These are phyloP conservation scores for Pimephales promelas DNA, from an alignment of 2,113 vertebrate species.

Conservation along the genomic window DNA sequence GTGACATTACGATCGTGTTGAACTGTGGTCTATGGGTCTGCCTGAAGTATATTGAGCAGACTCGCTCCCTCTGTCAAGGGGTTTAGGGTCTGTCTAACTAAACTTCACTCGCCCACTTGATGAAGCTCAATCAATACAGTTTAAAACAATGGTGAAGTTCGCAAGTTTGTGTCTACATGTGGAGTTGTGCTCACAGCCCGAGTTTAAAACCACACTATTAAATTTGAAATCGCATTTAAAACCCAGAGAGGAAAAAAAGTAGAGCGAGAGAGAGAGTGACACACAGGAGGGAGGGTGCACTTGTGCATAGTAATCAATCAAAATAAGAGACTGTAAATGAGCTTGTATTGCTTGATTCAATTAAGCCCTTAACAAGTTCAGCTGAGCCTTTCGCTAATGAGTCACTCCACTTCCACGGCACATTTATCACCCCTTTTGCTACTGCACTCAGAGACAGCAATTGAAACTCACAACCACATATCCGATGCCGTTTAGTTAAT, in stretches of 20 bases:
- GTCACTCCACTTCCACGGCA: slow-evolving; percentile 43
- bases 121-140: too few species aligned
- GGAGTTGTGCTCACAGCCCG: too few species aligned
- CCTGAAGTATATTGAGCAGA: too few species aligned
- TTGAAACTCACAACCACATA: slow-evolving; percentile 6
- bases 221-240: not conserved
- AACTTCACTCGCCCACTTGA: too few species aligned
- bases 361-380: slow-evolving; percentile 44
- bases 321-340: slow-evolving; percentile 27
- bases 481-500: not conserved
- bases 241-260: not conserved
- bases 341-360: slow-evolving; percentile 44
- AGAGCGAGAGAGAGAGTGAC: not conserved
- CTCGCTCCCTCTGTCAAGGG: too few species aligned
- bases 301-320: slow-evolving; percentile 34
- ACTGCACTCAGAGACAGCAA: slow-evolving; percentile 38
- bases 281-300: not conserved
- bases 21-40: too few species aligned
- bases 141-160: too few species aligned
- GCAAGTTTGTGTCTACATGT: too few species aligned
- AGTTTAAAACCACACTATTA: not conserved
- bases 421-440: slow-evolving; percentile 52
- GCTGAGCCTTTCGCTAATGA: slow-evolving; percentile 50
- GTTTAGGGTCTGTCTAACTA: too few species aligned
- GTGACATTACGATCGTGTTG: too few species aligned